Base-by-base conservation (phyloP, 2,113 vertebrate species). In the Oenanthe oenanthe region DNA sequence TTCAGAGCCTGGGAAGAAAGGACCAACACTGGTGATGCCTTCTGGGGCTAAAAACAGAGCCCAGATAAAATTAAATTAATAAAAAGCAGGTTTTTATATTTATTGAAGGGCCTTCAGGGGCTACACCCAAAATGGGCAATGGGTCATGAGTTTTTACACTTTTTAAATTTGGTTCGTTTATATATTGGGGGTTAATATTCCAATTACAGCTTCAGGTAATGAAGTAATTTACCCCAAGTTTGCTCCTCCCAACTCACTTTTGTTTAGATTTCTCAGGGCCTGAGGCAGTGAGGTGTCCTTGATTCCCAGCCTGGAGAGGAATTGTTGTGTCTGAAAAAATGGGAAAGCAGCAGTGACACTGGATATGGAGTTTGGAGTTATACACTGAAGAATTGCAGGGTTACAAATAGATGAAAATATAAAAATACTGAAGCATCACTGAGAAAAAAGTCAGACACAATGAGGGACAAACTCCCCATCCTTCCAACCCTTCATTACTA, bases 311-410 rank as follows among this genome's bases (percentile, higher is more conserved):
- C 38, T 54, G 32, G 19, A 54, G 38, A 43, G 75, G 60, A 65
- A 65, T 34, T 65, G 60, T 4, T 78, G 8, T 54, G 75, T 65
- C 9, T 54, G 61, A 0, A 9, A 8, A 43, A 78, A 9, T 45
- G 48, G 38, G 61, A 6, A 3, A 54, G 25, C 76, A 54, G 50
- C 48, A 79, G 76, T 65, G 12, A 4, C 76, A 11, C 50, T 79
- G 61, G 1, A 2, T 3, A 4, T 66, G 61, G 32, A 24, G 40
- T 45, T 66, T 19, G 0, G 61, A 31, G 20, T 25, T 13, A 1
- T 0, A 3, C 32, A 24, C 38, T 31, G 7, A 36, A 25, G 20
- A 66, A 31, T 0, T 31, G 26, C 50, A 66, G 32, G 9, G 0
- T 79, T 45, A 66, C 32, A 66, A 66, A 66, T 2, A 24, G 0